A percentile compares a stretch with the other conserved stretches of the same genome.
Conservation (phyloP, 92 coral and sea anemone species). For the Epizoanthus ramosus region DNA sequence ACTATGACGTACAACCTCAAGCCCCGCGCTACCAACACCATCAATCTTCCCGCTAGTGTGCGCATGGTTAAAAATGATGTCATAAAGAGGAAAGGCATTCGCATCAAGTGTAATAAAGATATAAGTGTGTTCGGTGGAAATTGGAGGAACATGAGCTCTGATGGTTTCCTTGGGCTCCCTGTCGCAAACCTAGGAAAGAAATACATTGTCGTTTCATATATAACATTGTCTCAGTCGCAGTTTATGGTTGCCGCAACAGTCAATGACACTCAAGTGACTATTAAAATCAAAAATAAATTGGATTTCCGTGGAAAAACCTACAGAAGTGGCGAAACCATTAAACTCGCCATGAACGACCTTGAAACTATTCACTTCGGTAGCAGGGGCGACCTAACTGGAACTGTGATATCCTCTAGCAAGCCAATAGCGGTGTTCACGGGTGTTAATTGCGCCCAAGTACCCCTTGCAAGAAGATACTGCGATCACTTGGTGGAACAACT, state of each 20-base stretch:
- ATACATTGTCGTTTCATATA: conserved; percentile 61
- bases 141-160: conserved; percentile 57
- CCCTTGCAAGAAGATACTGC: conserved; percentile 40
- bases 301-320: conserved; percentile 15
- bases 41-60: conserved; percentile 53
- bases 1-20: conserved; percentile 24
- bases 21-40: conserved; percentile 46
- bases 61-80: conserved; percentile 55
- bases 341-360: conserved; percentile 18
- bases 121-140: conserved; percentile 70
- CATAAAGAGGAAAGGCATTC: conserved; percentile 60
- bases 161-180: conserved; percentile 79
- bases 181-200: conserved; percentile 64
- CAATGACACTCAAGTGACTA: conserved; percentile 44
- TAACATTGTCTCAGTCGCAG: conserved; percentile 41
- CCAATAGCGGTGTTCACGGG: conserved; percentile 64
- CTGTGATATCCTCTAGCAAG: conserved; percentile 42
- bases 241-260: conserved; percentile 54
- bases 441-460: conserved; percentile 54
- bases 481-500: conserved; percentile 64
- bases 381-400: conserved; percentile 43
- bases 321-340: conserved; percentile 17
- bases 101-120: conserved; percentile 49
- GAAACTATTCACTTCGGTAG: conserved; percentile 48
- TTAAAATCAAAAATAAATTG: conserved; percentile 26